A percentile compares a stretch with the other conserved stretches of the same genome.
Conservation (phyloP, 2,113 vertebrate species). For the Eptesicus fuscus region DNA sequence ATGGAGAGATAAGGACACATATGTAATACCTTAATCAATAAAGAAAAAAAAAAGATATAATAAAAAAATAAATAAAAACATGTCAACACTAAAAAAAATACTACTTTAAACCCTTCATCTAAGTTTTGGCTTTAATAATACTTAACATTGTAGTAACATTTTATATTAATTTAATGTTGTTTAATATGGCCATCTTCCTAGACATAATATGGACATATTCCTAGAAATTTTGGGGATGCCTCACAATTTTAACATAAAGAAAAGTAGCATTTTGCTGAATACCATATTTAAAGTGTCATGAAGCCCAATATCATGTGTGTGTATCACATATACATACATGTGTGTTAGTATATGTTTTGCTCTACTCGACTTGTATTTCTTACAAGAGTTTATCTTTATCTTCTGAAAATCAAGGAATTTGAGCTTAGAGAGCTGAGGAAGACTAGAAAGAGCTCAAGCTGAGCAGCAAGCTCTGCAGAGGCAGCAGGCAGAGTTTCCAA, state of each 20-base stretch:
- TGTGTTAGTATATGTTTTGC: background rate
- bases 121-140: conserved; percentile 1
- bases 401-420: conserved; percentile 42
- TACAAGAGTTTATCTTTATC: conserved; percentile 50
- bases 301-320: background rate
- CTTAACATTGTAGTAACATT: background rate
- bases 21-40: no score
- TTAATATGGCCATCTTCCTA: background rate
- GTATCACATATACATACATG: background rate
- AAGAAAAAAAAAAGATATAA: no score
- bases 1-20: no score
- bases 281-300: background rate
- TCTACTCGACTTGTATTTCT: conserved; percentile 23
- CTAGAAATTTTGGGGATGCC: background rate
- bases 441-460: background rate
- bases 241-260: background rate
- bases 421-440: conserved; percentile 42
- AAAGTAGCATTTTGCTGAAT: background rate
- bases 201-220: background rate
- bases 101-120: background rate
- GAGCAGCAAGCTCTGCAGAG: conserved; percentile 40
- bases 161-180: background rate
- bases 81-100: background rate
- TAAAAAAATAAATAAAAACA: no score
- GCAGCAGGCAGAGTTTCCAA: conserved; percentile 35